phyloP scores from a whole-genome alignment of 2,797 vertebrate species.

The Oryzias dopingdopingensis region DNA sequence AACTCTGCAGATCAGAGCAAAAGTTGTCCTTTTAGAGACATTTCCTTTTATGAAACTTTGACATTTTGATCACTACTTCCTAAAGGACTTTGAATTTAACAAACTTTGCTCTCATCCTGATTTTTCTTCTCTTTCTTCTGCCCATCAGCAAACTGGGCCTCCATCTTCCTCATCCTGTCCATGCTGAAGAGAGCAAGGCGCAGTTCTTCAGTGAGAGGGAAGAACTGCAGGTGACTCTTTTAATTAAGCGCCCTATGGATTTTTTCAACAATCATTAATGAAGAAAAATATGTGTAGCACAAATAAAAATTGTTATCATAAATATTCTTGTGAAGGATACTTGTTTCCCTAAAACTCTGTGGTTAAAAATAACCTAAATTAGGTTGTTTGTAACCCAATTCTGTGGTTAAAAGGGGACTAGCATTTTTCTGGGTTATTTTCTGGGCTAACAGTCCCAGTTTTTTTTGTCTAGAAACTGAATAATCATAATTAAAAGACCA shows the following conservation, averaged over 20 bases:
- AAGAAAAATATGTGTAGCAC: not conserved
- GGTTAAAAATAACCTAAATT: too few relatives aligned
- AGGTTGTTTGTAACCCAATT: too few relatives aligned
- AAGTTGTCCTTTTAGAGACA: slow-evolving; percentile 13
- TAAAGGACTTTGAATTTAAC: not conserved
- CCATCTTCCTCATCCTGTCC: slow-evolving; percentile 85
- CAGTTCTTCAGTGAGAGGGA: slow-evolving; percentile 79
- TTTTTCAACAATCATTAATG: slow-evolving; percentile 76
- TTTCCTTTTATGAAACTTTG: slow-evolving; percentile 27
- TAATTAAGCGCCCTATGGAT: slow-evolving; percentile 79
- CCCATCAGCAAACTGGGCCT: slow-evolving; percentile 86
- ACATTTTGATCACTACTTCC: slow-evolving; percentile 24
- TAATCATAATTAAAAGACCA: too few relatives aligned
- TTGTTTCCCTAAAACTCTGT: too few relatives aligned
- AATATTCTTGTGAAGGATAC: not conserved
- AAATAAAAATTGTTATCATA: not conserved
- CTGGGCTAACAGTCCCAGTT: too few relatives aligned
- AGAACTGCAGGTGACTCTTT: slow-evolving; percentile 85
- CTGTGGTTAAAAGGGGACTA: too few relatives aligned
- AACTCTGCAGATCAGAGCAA: slow-evolving; percentile 19
- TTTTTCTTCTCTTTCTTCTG: slow-evolving; percentile 7
- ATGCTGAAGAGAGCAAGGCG: slow-evolving; percentile 81
- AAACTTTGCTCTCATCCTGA: not conserved
- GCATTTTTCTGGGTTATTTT: too few relatives aligned
- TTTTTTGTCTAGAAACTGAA: too few relatives aligned